Conservation (phyloP, 2,797 vertebrate species). For the Gymnoscopelus braueri region DNA sequence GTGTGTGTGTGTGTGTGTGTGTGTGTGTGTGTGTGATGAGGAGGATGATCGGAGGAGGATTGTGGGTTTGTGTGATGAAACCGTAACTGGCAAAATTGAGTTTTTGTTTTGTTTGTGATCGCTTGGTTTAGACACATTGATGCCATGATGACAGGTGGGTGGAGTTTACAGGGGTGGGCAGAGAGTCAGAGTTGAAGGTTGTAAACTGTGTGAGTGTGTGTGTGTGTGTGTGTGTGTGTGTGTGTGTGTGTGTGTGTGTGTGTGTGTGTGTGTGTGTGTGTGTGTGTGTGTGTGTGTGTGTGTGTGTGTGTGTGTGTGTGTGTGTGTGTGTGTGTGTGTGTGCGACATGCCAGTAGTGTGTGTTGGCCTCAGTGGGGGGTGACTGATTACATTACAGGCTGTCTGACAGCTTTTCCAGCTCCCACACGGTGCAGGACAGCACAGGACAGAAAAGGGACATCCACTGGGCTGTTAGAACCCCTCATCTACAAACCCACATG, state of each 20-base stretch:
- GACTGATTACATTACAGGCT: no score
- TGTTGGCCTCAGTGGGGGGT: not conserved
- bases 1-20: not conserved
- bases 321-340: not conserved
- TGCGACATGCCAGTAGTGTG: not conserved
- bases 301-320: not conserved
- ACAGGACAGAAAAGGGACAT: no score
- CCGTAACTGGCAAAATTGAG: no score
- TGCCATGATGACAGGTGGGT: no score
- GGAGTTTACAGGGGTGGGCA: no score
- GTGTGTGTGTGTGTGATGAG: not conserved
- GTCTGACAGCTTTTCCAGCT: no score
- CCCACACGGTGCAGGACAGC: no score
- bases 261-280: not conserved
- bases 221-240: not conserved
- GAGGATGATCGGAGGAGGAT: not conserved
- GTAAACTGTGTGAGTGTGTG: not conserved
- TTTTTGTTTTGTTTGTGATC: no score
- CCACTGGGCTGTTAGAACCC: no score
- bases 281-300: not conserved
- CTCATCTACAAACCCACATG: no score
- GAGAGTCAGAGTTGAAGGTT: no score
- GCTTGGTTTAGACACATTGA: no score
- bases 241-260: not conserved
- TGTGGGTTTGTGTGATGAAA: not conserved